Conservation (phyloP, 2,888 invertebrate genomes). For the Oscheius sp. region DNA sequence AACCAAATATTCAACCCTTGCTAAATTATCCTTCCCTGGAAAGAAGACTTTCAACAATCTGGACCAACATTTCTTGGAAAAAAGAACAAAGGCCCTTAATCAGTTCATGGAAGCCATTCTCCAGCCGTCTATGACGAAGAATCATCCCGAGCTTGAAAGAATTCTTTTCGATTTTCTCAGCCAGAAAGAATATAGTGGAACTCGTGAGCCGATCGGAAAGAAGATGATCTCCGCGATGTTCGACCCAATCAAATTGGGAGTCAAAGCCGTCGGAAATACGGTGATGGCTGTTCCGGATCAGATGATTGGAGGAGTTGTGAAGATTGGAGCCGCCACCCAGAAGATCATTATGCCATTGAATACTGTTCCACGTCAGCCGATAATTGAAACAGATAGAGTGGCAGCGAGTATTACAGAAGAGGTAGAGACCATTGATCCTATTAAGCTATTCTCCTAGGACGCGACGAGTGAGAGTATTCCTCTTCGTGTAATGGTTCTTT, state of each 20-base stretch:
- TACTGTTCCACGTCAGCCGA: slow-evolving; percentile 28
- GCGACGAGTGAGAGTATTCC: slow-evolving; percentile 79
- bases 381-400: slow-evolving; percentile 55
- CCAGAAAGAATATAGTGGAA: slow-evolving; percentile 62
- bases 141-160: slow-evolving; percentile 76
- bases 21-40: slow-evolving; percentile 84
- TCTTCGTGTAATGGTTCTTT: slow-evolving; percentile 80
- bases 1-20: slow-evolving; percentile 81
- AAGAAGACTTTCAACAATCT: slow-evolving; percentile 94
- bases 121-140: slow-evolving; percentile 76
- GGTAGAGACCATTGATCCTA: slow-evolving; percentile 18
- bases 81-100: slow-evolving; percentile 76
- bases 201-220: slow-evolving; percentile 48
- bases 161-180: slow-evolving; percentile 67
- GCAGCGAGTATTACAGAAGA: slow-evolving; percentile 53
- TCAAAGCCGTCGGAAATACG: slow-evolving; percentile 80
- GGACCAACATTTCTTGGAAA: slow-evolving; percentile 82
- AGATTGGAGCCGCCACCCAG: slow-evolving; percentile 82
- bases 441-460: slow-evolving; percentile 27
- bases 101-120: slow-evolving; percentile 73
- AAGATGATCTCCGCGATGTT: slow-evolving; percentile 77
- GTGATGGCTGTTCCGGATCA: slow-evolving; percentile 89
- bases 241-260: slow-evolving; percentile 84
- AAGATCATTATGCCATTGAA: slow-evolving; percentile 44
- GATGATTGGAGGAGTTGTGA: slow-evolving; percentile 84